Evolutionary conservation across 2,888 invertebrate genomes (phyloP).

Genomic region (Lasioglossum villosulum): DNA sequence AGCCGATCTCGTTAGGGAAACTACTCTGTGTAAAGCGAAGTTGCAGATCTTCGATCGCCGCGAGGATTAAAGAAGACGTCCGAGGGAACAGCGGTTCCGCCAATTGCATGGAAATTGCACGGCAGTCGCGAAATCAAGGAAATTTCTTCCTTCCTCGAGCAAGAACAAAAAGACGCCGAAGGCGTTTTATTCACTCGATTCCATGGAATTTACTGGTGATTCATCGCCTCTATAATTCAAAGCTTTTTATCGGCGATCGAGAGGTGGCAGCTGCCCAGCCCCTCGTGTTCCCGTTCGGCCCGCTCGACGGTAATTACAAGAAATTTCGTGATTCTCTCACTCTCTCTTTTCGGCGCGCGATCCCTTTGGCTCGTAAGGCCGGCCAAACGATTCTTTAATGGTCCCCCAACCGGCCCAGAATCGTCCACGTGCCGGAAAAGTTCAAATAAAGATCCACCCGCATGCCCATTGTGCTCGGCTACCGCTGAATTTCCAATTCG

Average conservation of each 20-base stretch:
- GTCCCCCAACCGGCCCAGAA: not conserved
- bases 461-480: not conserved
- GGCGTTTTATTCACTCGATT: constrained; percentile 12
- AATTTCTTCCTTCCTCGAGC: constrained; percentile 15
- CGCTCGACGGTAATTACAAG: not conserved
- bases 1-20: not conserved
- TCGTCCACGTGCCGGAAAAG: constrained; percentile 19
- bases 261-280: not conserved
- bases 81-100: not conserved
- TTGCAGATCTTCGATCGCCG: not conserved
- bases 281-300: not conserved
- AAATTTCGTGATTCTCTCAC: not conserved
- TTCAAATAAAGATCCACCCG: constrained; percentile 15
- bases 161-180: not conserved
- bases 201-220: constrained; percentile 36
- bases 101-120: constrained; percentile 28
- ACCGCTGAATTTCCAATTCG: constrained; percentile 3
- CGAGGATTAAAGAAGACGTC: constrained; percentile 26
- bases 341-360: not conserved
- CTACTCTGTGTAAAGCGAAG: not conserved
- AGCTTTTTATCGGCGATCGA: constrained; percentile 43
- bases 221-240: constrained; percentile 40
- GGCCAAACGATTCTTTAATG: not conserved
- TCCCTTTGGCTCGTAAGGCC: constrained; percentile 3
- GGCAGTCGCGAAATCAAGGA: constrained; percentile 10